Percentiles rank a stretch among this genome's conserved stretches.
These are phyloP conservation scores for Spatulosminthurus flaviceps DNA, from an alignment of 2,888 invertebrate species.

Conservation along the genomic window DNA sequence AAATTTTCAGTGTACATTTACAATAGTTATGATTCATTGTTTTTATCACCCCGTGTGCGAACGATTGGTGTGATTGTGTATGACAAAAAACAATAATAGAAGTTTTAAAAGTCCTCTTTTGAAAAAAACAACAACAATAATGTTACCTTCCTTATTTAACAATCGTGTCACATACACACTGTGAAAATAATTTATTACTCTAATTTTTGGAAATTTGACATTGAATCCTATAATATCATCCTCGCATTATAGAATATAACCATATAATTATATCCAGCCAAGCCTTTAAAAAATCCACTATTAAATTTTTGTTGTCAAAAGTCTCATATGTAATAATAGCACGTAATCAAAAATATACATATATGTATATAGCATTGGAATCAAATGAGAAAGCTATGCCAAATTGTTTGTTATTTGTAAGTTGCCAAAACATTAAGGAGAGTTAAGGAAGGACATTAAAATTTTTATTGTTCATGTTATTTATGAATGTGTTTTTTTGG, in stretches of 20 bases:
- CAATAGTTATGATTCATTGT: neutral
- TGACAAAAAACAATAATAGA: neutral
- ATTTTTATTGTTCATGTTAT: neutral
- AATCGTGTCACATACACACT: no score
- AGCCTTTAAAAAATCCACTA: neutral
- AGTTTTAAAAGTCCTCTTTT: neutral
- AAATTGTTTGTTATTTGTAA: neutral
- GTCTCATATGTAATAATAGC: neutral
- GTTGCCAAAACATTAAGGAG: neutral
- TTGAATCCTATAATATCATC: neutral
- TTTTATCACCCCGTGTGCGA: neutral
- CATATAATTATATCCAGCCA: neutral
- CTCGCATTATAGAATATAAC: no score
- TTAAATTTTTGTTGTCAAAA: neutral
- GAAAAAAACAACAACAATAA: no score
- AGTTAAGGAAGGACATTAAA: constrained; percentile 2
- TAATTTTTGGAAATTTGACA: constrained; percentile 18
- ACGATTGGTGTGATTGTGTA: neutral
- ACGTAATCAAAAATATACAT: neutral
- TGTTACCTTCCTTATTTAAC: constrained; percentile 4
- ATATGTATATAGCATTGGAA: neutral
- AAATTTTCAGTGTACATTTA: constrained; percentile 18
- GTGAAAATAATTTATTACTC: constrained; percentile 18
- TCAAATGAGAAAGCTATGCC: neutral
- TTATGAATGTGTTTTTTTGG: neutral